Evolutionary conservation across 2,113 vertebrate species (phyloP), one percentile per base, ranked within the genome.

Genomic region (Bombycilla garrulus): DNA sequence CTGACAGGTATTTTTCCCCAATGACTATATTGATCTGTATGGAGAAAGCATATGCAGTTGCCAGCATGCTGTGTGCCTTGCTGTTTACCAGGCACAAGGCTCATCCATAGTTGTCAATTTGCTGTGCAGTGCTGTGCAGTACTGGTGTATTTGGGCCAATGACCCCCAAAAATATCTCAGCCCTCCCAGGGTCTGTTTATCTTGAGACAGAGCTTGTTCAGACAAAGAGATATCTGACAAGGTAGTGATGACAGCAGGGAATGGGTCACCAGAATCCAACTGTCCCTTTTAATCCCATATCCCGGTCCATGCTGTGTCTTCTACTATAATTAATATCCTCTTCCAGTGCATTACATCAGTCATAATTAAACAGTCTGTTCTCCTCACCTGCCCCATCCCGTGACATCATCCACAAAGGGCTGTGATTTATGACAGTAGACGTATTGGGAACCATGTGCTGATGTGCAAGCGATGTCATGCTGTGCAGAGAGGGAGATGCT

Each of bases 11-110:
- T 88, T 92, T 96, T 92, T 77, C 74, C 80, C 57, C 53, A 71
- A 44, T 91, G 48, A 16, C 26, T 96, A 2, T 94, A 95, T 88
- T 95, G 94, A 95, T 90, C 87, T 94, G 29, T 47, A 60, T 24
- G 72, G 79, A 96, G 74, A 93, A 19, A 94, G 28, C 89, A 71
- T 35, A 54, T 74, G 64, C 66, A 77, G 56, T 10, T 92, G 79
- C 74, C 81, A 89, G 67, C 29, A 48, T 22, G 25, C 48, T 80
- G 60, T 42, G 73, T 93, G 80, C 88, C 89, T 92, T 89, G 83
- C 91, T 97, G 85, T 70, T 87, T 72, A 76, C 77, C 94, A 92
- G 88, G 58, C 81, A 58, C 47, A 38, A 92, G 70, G 45, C 83
- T 84, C 69, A 92, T 90, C 61, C 88, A 33, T 50, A 93, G 88